These are phyloP conservation scores for Sander vitreus DNA, from an alignment of 2,113 vertebrate species.

Conservation along the genomic window DNA sequence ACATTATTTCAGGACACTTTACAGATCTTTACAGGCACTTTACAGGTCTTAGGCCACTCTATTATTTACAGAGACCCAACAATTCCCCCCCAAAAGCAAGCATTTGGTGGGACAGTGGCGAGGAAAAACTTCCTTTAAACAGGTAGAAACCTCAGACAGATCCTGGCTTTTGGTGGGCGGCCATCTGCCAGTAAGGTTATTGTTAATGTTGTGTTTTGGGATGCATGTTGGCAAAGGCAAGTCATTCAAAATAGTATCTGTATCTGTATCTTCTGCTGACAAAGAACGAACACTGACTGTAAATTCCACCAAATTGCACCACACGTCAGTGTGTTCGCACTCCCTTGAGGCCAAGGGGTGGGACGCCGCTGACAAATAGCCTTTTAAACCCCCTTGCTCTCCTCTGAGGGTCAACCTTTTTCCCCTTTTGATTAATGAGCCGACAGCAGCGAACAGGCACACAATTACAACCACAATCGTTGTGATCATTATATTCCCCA, in stretches of 20 bases:
- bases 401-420: slow-evolving; percentile 47
- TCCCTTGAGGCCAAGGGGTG: slow-evolving; percentile 4
- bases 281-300: neutral
- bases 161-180: no score
- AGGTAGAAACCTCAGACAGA: no score
- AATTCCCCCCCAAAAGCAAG: no score
- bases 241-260: neutral
- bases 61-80: no score
- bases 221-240: neutral
- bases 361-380: slow-evolving; percentile 52
- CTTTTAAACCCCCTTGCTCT: slow-evolving; percentile 47
- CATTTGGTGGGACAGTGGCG: no score
- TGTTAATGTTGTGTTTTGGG: neutral
- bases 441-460: slow-evolving; percentile 42
- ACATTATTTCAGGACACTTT: no score
- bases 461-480: slow-evolving; percentile 64
- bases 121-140: no score
- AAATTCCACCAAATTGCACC: neutral
- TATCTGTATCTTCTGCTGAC: neutral
- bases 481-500: slow-evolving; percentile 54
- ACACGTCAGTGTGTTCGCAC: neutral
- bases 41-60: no score
- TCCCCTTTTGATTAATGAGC: slow-evolving; percentile 71
- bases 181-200: no score
- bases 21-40: no score